Percentiles rank a stretch among this genome's conserved stretches.
Evolutionary conservation across 2,888 invertebrate genomes (phyloP).

Genomic region (Tortricodes alternella): DNA sequence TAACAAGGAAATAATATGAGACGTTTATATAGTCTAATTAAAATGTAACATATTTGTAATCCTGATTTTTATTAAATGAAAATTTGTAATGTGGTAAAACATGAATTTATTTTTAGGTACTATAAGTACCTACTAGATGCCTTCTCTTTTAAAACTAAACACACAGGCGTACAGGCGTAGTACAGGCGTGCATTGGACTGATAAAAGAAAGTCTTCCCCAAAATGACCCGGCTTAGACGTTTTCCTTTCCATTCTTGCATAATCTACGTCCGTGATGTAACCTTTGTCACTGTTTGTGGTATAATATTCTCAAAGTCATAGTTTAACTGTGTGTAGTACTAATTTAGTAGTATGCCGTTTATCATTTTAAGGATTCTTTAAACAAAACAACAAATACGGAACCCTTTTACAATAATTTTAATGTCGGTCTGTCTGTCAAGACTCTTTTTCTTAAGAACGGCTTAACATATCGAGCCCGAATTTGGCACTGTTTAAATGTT

Average conservation of each 20-base stretch:
- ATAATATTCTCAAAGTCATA: not conserved
- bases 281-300: constrained; percentile 2
- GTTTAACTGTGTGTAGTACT: not conserved
- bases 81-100: too few species aligned
- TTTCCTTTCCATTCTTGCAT: constrained; percentile 25
- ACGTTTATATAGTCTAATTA: not conserved
- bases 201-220: constrained; percentile 20
- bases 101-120: too few species aligned
- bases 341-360: not conserved
- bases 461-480: too few species aligned
- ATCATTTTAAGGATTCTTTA: not conserved
- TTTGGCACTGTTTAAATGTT: too few species aligned
- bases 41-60: not conserved
- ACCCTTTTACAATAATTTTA: too few species aligned
- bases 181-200: constrained; percentile 25
- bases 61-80: not conserved
- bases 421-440: too few species aligned
- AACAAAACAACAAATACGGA: too few species aligned
- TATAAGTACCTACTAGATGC: too few species aligned
- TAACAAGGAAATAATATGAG: constrained; percentile 30
- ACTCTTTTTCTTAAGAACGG: too few species aligned
- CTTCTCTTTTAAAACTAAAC: too few species aligned
- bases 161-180: too few species aligned
- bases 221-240: constrained; percentile 32
- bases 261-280: constrained; percentile 25